Evolutionary conservation across 2,888 invertebrate genomes (phyloP).

Genomic region (Agrotis ipsilon): DNA sequence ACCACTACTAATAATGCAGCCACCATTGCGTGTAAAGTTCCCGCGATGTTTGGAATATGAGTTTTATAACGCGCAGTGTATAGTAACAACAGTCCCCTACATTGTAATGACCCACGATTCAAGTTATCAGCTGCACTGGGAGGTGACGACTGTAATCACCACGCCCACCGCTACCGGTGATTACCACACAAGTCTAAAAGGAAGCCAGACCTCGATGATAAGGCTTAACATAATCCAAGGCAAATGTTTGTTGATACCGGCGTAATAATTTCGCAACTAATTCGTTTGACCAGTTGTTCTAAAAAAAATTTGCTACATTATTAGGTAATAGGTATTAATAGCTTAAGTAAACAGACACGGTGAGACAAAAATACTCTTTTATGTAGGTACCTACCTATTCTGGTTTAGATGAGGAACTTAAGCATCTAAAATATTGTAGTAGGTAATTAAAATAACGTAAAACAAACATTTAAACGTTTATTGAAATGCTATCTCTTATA

Average conservation of each 20-base stretch:
- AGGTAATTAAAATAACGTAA: not conserved
- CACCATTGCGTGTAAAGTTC: slow-evolving; percentile 63
- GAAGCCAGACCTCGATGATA: slow-evolving; percentile 39
- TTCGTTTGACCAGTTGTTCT: not conserved
- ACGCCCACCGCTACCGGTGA: slow-evolving; percentile 48
- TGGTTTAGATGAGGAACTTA: not conserved
- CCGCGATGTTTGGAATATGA: slow-evolving; percentile 51
- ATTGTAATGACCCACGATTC: slow-evolving; percentile 24
- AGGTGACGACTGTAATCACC: slow-evolving; percentile 54
- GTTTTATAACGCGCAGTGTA: slow-evolving; percentile 61
- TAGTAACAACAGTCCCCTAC: slow-evolving; percentile 19
- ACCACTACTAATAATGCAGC: slow-evolving; percentile 59
- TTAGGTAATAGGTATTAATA: not conserved
- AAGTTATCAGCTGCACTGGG: slow-evolving; percentile 59
- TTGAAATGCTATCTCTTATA: slow-evolving; percentile 20
- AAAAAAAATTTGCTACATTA: too few relatives aligned
- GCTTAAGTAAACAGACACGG: not conserved
- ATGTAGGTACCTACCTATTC: not conserved
- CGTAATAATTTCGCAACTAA: slow-evolving; percentile 5
- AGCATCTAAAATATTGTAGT: not conserved
- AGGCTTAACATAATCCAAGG: not conserved
- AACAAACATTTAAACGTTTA: slow-evolving; percentile 32
- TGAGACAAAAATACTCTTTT: slow-evolving; percentile 1
- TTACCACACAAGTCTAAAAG: slow-evolving; percentile 37
- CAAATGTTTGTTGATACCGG: not conserved